phyloP scores from a whole-genome alignment of 1,140 invertebrate species.

The Carcinoscorpius rotundicauda region DNA sequence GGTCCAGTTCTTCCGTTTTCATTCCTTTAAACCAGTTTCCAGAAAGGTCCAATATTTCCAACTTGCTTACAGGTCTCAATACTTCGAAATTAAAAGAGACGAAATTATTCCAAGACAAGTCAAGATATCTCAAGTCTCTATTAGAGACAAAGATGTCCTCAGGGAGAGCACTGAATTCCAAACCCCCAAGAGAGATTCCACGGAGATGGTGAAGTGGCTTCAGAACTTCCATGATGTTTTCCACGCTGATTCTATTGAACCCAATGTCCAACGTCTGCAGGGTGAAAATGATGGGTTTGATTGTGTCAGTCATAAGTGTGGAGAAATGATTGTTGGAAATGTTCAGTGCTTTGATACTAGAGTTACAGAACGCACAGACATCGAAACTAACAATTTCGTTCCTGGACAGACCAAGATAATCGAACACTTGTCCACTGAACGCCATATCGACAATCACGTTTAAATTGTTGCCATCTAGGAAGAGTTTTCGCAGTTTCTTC shows the following conservation, averaged over 20 bases:
- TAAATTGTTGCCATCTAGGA: conserved; percentile 60
- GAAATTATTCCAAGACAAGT: conserved; percentile 37
- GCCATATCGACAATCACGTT: conserved; percentile 52
- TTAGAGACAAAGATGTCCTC: conserved; percentile 23
- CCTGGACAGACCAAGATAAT: conserved; percentile 44
- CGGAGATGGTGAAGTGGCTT: conserved; percentile 43
- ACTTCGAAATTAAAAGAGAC: conserved; percentile 40
- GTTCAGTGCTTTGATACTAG: conserved; percentile 49
- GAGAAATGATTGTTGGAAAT: conserved; percentile 59
- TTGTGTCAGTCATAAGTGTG: conserved; percentile 44
- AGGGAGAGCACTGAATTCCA: conserved; percentile 15
- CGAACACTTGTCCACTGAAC: conserved; percentile 43
- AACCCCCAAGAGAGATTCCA: conserved; percentile 41
- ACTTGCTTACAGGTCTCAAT: conserved; percentile 40
- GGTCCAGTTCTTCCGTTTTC: conserved; percentile 40
- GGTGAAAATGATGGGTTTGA: conserved; percentile 45
- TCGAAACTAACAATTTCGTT: conserved; percentile 59
- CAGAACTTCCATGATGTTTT: conserved; percentile 37
- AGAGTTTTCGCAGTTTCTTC: conserved; percentile 44
- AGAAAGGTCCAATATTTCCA: conserved; percentile 47
- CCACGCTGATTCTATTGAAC: conserved; percentile 43
- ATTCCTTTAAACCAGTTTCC: conserved; percentile 46
- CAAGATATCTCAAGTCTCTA: conserved; percentile 21
- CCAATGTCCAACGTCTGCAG: conserved; percentile 49
- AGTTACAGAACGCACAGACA: conserved; percentile 51